These are phyloP conservation scores for Nyctalus aviator DNA, from an alignment of 2,797 vertebrate genomes.

Conservation along the genomic window DNA sequence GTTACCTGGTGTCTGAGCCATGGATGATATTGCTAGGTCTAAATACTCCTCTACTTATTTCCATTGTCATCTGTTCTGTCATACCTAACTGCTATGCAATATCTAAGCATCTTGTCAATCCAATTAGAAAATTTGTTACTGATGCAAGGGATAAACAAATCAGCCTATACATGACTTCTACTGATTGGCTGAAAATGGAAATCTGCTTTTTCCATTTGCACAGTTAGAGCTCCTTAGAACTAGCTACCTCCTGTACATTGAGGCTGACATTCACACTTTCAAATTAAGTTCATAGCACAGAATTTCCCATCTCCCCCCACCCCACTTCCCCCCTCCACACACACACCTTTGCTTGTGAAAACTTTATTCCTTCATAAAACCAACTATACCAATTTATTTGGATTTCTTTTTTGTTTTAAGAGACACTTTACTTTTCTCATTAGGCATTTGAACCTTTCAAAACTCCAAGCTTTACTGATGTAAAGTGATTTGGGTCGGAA, in stretches of 20 bases:
- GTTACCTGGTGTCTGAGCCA: constrained; percentile 28
- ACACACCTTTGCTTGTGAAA: constrained; percentile 32
- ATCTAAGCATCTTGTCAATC: constrained; percentile 44
- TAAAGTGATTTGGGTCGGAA: constrained; percentile 60
- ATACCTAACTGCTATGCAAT: constrained; percentile 58
- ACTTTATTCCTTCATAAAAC: constrained; percentile 46
- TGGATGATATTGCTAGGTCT: constrained; percentile 26
- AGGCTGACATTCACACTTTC: constrained; percentile 49
- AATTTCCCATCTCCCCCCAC: not conserved
- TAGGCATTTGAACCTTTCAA: constrained; percentile 45
- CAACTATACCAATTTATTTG: constrained; percentile 29
- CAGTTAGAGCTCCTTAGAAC: not conserved
- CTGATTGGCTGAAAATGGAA: constrained; percentile 35
- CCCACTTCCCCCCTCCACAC: no score
- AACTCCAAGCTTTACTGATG: constrained; percentile 51
- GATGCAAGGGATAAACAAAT: constrained; percentile 55
- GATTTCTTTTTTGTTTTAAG: constrained; percentile 47
- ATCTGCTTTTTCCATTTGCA: not conserved
- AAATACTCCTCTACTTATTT: constrained; percentile 65
- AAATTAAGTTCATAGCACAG: not conserved
- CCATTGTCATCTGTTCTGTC: constrained; percentile 36
- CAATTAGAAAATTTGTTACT: constrained; percentile 56
- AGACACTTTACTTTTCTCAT: constrained; percentile 49
- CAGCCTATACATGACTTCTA: constrained; percentile 13
- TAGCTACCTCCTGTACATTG: not conserved